Evolutionary conservation across 1,140 invertebrate species (phyloP), one percentile per base, ranked within the genome.

Genomic region (Phymorhynchus buccinoides): DNA sequence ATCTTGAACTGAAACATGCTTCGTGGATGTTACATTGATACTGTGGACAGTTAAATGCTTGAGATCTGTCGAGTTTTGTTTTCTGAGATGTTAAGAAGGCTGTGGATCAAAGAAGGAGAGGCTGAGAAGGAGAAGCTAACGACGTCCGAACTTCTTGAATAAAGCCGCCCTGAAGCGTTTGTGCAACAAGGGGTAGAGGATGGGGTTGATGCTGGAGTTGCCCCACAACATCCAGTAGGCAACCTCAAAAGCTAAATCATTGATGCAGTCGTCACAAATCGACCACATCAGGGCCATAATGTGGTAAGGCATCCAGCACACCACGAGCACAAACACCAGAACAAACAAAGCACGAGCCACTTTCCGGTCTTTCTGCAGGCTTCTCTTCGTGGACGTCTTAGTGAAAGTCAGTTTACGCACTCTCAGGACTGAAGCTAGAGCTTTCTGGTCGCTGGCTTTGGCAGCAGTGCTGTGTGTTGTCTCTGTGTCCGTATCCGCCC

Each of bases 261-360:
- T n/a, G 1, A 89, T 83, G 56, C 87, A 88, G n/a, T 16, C 66
- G 16, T 66, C 56, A 75, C 86, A 89, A 0, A 87, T 75, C 1
- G 84, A 84, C 16, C 44, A 41, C 2, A 86, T 73, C 18, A 88
- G 66, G 27, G 88, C 84, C 37, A 85, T n/a, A 52, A 88, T 62
- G 48, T 88, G 85, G 73, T 85, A 89, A 1, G 87, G 88, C 86
- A 88, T 87, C 87, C 87, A 89, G 71, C 87, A 89, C 0, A 89
- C 37, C 1, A 68, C 86, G 1, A 89, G 83, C 4, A 89, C 80
- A 35, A 87, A 68, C 1, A 88, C 87, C 48, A 89, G 80, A 44
- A 87, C 86, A 52, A 87, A 87, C 18, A 88, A 39, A 41, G 86
- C 84, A n/a, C 86, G 42, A 1, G 87, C 87, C 27, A 84, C 86